Evolutionary conservation across 2,113 vertebrate genomes (phyloP).

Genomic region (Tetrao urogallus): DNA sequence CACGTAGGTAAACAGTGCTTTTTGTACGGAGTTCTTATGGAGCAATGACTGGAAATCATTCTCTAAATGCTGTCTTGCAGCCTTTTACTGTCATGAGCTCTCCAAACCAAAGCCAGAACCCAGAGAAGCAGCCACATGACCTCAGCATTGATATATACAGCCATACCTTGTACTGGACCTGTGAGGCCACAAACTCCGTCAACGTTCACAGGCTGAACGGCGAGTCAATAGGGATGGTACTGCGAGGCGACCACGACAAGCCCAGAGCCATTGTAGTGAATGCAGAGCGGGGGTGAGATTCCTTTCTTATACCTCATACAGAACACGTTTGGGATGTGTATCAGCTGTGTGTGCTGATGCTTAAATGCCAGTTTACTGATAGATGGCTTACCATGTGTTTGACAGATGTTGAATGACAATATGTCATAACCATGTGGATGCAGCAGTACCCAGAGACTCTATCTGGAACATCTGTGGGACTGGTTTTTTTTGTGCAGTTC

Average conservation of each 20-base stretch:
- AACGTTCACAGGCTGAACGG: conserved; percentile 89
- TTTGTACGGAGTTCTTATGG: neutral
- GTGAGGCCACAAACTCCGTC: conserved; percentile 90
- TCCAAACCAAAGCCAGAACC: conserved; percentile 77
- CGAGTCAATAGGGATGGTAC: conserved; percentile 86
- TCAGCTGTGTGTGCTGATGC: neutral
- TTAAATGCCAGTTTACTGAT: neutral
- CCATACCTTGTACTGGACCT: conserved; percentile 93
- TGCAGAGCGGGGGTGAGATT: conserved; percentile 88
- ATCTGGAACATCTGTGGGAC: neutral
- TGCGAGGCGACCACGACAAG: conserved; percentile 87
- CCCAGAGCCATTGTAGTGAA: conserved; percentile 91
- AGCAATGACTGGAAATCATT: neutral
- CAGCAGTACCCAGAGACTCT: neutral
- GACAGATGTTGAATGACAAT: neutral
- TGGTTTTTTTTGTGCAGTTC: neutral
- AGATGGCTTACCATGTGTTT: neutral
- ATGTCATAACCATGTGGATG: neutral
- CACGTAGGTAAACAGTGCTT: neutral
- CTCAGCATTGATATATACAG: conserved; percentile 92
- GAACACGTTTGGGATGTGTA: fast-evolving
- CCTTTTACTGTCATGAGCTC: conserved; percentile 83
- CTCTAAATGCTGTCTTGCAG: conserved; percentile 56
- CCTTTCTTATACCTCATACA: neutral
- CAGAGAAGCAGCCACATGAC: conserved; percentile 90